These are phyloP conservation scores for Donacobius atricapilla DNA, from an alignment of 2,113 vertebrate species.

Conservation along the genomic window DNA sequence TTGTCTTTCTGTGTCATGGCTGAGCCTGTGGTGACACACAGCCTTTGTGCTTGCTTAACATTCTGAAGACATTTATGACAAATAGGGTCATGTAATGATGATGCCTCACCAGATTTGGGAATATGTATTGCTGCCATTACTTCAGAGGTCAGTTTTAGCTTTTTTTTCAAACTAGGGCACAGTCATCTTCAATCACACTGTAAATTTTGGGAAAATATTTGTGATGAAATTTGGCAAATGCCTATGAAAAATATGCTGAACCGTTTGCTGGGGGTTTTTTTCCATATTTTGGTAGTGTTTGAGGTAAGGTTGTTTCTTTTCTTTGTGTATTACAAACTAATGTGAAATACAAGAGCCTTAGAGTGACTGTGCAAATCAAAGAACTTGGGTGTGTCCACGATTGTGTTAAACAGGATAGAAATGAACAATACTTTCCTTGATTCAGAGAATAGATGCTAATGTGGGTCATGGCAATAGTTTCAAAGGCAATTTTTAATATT, in stretches of 20 bases:
- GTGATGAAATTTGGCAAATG: background rate
- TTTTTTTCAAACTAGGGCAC: background rate
- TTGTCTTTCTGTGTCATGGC: background rate
- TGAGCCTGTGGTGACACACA: background rate
- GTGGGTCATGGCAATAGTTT: background rate
- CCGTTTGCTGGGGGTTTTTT: accelerated
- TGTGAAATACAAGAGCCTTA: background rate
- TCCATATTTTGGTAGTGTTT: background rate
- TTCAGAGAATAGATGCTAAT: background rate
- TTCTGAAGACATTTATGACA: background rate
- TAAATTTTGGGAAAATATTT: background rate
- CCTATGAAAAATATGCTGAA: background rate
- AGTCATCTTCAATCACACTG: background rate
- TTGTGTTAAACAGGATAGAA: background rate
- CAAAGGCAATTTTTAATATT: background rate
- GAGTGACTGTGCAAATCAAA: background rate
- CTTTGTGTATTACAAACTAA: background rate
- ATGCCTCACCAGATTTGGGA: background rate
- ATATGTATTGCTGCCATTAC: constrained; percentile 27
- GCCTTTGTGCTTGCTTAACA: background rate
- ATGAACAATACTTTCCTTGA: background rate
- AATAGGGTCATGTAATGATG: background rate
- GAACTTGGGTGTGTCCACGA: background rate
- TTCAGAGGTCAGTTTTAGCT: constrained; percentile 21
- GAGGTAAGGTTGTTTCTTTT: background rate